A percentile compares a stretch with the other conserved stretches of the same genome.
Conservation (phyloP, 1,140 invertebrate genomes). For the Brachionus paranguensis region DNA sequence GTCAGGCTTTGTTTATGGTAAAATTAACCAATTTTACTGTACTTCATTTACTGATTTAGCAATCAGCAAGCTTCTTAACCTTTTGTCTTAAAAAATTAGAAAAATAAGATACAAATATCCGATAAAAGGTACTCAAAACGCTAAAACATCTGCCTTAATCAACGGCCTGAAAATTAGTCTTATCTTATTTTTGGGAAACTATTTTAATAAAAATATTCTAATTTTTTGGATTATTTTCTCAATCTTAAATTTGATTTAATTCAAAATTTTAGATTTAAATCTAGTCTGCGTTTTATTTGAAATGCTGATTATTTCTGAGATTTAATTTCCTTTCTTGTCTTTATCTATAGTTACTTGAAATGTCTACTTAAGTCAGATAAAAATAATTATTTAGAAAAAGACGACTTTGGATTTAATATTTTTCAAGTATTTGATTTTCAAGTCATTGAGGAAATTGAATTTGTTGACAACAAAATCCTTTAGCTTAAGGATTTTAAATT, state of each 20-base stretch:
- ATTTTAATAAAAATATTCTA: not conserved
- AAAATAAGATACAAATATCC: not conserved
- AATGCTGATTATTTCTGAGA: not conserved
- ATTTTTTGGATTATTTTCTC: not conserved
- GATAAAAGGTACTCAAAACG: not conserved
- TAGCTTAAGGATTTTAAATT: not conserved
- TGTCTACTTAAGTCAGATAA: not conserved
- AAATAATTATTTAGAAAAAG: not conserved
- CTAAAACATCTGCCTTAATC: not conserved
- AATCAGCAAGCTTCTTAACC: not conserved
- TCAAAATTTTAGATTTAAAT: not conserved
- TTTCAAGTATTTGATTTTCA: not conserved
- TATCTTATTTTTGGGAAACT: not conserved
- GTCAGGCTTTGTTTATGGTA: not conserved
- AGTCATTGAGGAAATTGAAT: not conserved
- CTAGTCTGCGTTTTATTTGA: not conserved
- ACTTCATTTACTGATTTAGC: not conserved
- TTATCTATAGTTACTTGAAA: no score
- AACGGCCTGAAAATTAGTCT: not conserved
- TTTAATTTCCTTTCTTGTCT: not conserved
- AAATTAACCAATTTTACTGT: not conserved
- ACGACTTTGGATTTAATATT: not conserved
- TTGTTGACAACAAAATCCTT: not conserved
- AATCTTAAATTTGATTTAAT: no score
- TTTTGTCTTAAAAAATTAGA: not conserved